Evolutionary conservation across 2,113 vertebrate genomes (phyloP).

Genomic region (Noturus placidus): DNA sequence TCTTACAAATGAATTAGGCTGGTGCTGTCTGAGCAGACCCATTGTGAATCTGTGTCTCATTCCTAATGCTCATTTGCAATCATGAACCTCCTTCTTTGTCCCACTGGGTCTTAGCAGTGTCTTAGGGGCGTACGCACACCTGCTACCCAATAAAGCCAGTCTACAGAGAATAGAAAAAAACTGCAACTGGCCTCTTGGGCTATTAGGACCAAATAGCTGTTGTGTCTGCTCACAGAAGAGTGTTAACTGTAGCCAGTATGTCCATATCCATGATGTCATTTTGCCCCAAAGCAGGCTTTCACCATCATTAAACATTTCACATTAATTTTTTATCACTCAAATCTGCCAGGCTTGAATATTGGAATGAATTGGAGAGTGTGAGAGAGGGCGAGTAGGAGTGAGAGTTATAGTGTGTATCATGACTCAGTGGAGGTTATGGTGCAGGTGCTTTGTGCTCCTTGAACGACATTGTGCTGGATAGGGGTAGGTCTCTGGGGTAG

Average conservation of each 20-base stretch:
- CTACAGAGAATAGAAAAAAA: slow-evolving; percentile 22
- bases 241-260: slow-evolving; percentile 10
- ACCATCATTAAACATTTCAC: slow-evolving; percentile 14
- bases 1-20: background rate
- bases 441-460: slow-evolving; percentile 27
- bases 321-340: background rate
- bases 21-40: background rate
- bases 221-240: slow-evolving; percentile 30
- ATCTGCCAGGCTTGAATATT: background rate
- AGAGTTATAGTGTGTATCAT: background rate
- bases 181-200: slow-evolving; percentile 32
- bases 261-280: slow-evolving; percentile 3
- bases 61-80: slow-evolving; percentile 24
- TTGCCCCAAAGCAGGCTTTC: background rate
- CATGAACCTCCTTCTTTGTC: slow-evolving; percentile 4
- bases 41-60: background rate
- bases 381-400: too few species aligned
- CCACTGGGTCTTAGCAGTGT: slow-evolving; percentile 12
- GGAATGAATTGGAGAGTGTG: background rate
- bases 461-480: slow-evolving; percentile 42
- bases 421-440: background rate
- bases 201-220: slow-evolving; percentile 27
- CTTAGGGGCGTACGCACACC: slow-evolving; percentile 28
- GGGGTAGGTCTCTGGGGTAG: slow-evolving; percentile 53
- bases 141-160: slow-evolving; percentile 28